phyloP scores from a whole-genome alignment of 2,797 vertebrate genomes.

The Pygocentrus nattereri region DNA sequence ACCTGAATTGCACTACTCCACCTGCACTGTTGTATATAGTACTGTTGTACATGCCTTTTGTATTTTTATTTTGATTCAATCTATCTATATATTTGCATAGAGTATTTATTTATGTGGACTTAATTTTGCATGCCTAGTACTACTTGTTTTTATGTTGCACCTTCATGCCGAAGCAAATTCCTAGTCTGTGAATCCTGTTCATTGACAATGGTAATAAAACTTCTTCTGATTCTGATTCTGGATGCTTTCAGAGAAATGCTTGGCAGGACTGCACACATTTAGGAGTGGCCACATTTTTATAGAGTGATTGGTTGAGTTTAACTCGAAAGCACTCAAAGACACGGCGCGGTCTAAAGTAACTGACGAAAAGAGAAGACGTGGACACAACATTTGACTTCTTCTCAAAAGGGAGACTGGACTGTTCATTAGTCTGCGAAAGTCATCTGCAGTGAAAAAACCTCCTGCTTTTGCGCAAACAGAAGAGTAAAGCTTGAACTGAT shows the following conservation, averaged over 20 bases:
- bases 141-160: no score
- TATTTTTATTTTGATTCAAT: no score
- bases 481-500: slow-evolving; percentile 3
- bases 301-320: background rate
- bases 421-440: slow-evolving; percentile 56
- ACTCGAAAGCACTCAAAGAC: background rate
- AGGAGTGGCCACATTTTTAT: background rate
- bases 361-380: slow-evolving; percentile 11
- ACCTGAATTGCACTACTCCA: no score
- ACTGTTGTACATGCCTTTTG: no score
- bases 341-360: background rate
- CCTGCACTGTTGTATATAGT: no score
- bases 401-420: slow-evolving; percentile 40
- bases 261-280: background rate
- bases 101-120: no score
- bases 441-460: slow-evolving; percentile 47
- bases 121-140: no score
- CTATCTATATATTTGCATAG: no score
- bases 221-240: no score
- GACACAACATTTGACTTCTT: slow-evolving; percentile 16
- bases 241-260: background rate
- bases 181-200: no score
- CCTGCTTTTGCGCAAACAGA: background rate
- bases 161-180: no score
- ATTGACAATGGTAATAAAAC: no score